phyloP scores from a whole-genome alignment of 1,140 invertebrate genomes.

The Samia ricini region DNA sequence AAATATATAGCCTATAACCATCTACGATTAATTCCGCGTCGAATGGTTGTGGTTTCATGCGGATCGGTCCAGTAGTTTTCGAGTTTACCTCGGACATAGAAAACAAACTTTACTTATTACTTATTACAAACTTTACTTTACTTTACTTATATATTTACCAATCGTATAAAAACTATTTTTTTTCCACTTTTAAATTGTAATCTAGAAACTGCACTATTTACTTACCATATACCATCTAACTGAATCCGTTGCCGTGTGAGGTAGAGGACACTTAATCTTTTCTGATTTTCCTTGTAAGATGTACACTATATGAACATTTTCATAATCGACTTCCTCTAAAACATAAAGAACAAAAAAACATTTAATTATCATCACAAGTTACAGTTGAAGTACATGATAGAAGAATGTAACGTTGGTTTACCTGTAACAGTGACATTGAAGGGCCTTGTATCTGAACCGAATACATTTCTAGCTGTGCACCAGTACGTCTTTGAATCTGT shows the following conservation, averaged over 20 bases:
- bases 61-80: too few relatives aligned
- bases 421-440: neutral
- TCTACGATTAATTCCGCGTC: too few relatives aligned
- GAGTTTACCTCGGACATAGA: too few relatives aligned
- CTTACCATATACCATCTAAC: constrained; percentile 17
- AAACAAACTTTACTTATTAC: too few relatives aligned
- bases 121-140: too few relatives aligned
- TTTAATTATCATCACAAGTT: neutral
- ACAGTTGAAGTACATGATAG: neutral
- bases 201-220: neutral
- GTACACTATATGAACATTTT: constrained; percentile 3
- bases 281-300: neutral
- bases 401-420: neutral
- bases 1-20: too few relatives aligned
- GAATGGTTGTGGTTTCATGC: too few relatives aligned
- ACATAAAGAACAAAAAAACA: too few relatives aligned
- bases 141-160: too few relatives aligned
- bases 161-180: too few relatives aligned
- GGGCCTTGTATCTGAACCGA: neutral
- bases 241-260: neutral
- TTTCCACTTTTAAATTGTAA: too few relatives aligned
- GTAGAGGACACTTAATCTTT: constrained; percentile 10
- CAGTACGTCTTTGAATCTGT: constrained; percentile 3
- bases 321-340: neutral
- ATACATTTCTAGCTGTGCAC: constrained; percentile 13